Percentiles rank a stretch among this genome's conserved stretches.
phyloP scores from a whole-genome alignment of 2,797 vertebrate genomes.

The Pipistrellus kuhlii region DNA sequence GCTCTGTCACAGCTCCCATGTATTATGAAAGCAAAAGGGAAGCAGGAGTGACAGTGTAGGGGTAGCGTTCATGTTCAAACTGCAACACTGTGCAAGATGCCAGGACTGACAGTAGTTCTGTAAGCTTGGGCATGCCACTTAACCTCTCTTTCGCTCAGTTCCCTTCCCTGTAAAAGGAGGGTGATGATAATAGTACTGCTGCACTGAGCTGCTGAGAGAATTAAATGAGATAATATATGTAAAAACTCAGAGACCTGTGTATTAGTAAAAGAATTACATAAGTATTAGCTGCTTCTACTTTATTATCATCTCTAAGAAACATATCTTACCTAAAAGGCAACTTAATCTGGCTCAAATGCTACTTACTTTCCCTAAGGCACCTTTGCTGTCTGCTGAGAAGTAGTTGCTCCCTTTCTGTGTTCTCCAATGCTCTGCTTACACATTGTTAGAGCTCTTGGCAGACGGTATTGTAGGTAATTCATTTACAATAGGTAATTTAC shows the following conservation, averaged over 20 bases:
- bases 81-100: accelerated
- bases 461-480: neutral
- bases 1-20: neutral
- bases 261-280: neutral
- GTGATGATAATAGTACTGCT: neutral
- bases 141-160: conserved; percentile 8
- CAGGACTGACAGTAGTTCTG: neutral
- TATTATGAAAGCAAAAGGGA: neutral
- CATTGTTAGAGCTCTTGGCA: neutral
- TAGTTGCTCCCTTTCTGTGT: neutral
- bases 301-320: neutral
- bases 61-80: neutral
- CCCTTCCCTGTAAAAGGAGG: conserved; percentile 39
- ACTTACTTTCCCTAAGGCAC: neutral
- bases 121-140: neutral
- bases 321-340: conserved; percentile 56
- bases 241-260: neutral
- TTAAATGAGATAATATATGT: neutral
- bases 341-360: conserved; percentile 2
- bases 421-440: neutral
- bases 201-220: neutral
- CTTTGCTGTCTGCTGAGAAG: neutral
- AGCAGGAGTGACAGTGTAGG: neutral
- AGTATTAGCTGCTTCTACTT: neutral
- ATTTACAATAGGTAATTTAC: neutral